Evolutionary conservation across 1,140 invertebrate genomes (phyloP), one percentile per base, ranked within the genome.

Genomic region (Trypoxylus dichotomus): DNA sequence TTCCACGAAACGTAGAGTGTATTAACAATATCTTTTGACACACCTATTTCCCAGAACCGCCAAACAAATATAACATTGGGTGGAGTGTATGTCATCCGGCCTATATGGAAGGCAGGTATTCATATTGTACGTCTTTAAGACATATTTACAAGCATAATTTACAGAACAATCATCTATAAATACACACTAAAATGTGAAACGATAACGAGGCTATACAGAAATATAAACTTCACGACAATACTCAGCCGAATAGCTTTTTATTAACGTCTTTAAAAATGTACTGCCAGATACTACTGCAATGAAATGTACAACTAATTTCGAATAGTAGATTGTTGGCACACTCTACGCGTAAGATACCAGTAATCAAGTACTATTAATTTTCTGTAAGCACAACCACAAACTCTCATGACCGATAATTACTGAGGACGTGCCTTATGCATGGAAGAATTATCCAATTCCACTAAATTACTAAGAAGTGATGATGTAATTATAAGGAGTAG

Each of bases 291-390:
- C 15, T n/a, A 54, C 19, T 54, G 47, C 47, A 19, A n/a, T 19
- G 47, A 37, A 37, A 37, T 8, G 32, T 37, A 37, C 15, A 19
- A 19, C n/a, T 21, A 68, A 29, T 29, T 37, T 24, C 7, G 60
- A 68, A 68, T 68, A 10, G 60, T 68, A 25, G 60, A 21, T 68
- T 68, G n/a, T 68, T 68, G 60, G 60, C 60, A 68, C 60, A 68
- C 27, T 68, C 19, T 68, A 24, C 13, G 27, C 19, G 21, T 24
- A 27, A 27, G 27, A 68, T 68, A 68, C 60, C 60, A 27, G 60
- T 68, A 27, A 68, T 68, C 60, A 68, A 24, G 25, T 29, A 27
- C 60, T 24, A 68, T 68, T 68, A 68, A 29, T 68, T 68, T 68
- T 29, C 60, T 24, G 25, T 68, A 68, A 24, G 60, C 60, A 25